Percentiles rank a stretch among this genome's conserved stretches.
Evolutionary conservation across 1,140 invertebrate genomes (phyloP).

Genomic region (Lysiphlebus fabarum): DNA sequence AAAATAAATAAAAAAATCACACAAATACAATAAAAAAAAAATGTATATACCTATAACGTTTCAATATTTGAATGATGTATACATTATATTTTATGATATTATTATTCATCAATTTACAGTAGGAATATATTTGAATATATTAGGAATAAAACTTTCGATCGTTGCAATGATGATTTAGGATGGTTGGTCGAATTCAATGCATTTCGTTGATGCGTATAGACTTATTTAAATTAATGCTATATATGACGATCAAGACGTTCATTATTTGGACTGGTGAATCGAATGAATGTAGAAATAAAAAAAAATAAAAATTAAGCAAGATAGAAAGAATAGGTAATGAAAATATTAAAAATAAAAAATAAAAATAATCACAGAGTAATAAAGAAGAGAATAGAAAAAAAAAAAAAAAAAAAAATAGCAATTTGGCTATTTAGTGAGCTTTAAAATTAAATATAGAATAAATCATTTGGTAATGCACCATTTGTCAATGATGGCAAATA

Average conservation of each 20-base stretch:
- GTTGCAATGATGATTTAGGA: background rate
- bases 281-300: constrained; percentile 30
- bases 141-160: background rate
- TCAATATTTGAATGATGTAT: too few species aligned
- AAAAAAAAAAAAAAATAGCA: background rate
- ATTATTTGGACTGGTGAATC: constrained; percentile 43
- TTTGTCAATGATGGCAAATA: constrained; percentile 30
- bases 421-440: constrained; percentile 3
- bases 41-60: too few species aligned
- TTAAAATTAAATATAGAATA: constrained; percentile 29
- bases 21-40: too few species aligned
- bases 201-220: constrained; percentile 24
- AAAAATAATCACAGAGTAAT: too few species aligned
- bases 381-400: background rate
- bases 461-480: constrained; percentile 41
- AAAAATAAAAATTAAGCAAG: too few species aligned
- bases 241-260: constrained; percentile 15
- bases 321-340: background rate
- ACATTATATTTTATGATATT: too few species aligned
- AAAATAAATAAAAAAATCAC: background rate
- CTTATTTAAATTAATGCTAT: constrained; percentile 23
- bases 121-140: too few species aligned
- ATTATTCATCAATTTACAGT: too few species aligned
- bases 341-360: background rate
- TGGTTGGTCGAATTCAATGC: background rate